Conservation (phyloP, 35 echinoderm and acorn worm genomes). For the Amphiura filiformis region DNA sequence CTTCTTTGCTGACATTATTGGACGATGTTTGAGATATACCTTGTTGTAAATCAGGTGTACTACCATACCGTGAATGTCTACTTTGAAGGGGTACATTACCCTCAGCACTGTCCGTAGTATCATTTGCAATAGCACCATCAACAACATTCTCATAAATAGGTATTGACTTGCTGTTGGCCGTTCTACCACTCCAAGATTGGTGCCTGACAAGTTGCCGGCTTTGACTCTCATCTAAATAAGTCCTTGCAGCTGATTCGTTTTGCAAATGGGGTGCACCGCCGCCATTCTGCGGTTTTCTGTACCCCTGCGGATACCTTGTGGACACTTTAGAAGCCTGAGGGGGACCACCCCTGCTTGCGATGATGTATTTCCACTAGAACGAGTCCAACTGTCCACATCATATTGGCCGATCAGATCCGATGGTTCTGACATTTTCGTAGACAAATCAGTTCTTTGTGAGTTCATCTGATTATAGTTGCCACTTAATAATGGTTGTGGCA, state of each 20-base stretch:
- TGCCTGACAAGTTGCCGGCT: constrained; percentile 28
- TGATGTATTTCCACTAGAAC: neutral
- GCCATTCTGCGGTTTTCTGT: neutral
- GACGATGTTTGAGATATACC: neutral
- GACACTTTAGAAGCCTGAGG: neutral
- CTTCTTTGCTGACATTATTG: neutral
- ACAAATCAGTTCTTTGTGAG: neutral
- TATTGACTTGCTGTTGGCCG: neutral
- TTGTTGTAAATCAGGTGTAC: neutral
- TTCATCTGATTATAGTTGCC: neutral
- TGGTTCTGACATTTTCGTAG: neutral
- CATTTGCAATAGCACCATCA: neutral
- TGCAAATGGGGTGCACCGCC: neutral
- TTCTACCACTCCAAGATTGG: constrained; percentile 44
- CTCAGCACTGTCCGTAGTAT: neutral
- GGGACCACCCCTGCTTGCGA: neutral
- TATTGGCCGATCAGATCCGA: neutral
- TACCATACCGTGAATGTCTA: neutral
- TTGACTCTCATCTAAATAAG: neutral
- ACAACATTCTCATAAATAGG: neutral
- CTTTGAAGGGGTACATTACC: neutral
- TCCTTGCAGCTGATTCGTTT: neutral
- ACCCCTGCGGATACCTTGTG: neutral
- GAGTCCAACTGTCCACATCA: neutral
- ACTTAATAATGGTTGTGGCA: neutral